These are phyloP conservation scores for Varroa destructor DNA, from an alignment of 1,140 invertebrate species.

Conservation along the genomic window DNA sequence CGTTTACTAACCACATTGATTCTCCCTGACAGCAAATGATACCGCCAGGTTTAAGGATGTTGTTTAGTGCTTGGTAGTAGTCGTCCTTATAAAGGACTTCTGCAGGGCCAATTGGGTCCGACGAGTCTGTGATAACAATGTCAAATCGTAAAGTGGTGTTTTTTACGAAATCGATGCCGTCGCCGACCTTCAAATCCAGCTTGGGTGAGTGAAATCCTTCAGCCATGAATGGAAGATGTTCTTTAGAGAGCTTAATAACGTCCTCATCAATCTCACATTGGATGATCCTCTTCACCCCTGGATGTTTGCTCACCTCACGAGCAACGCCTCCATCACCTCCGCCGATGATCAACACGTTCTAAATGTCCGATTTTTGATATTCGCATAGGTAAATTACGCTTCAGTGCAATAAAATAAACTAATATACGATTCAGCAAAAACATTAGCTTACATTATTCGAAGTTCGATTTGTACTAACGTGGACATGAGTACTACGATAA, in stretches of 20 bases:
- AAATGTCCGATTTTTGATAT: conserved; percentile 7
- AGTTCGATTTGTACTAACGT: no score
- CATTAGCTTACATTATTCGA: no score
- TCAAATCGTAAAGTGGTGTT: conserved; percentile 74
- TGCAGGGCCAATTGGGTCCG: conserved; percentile 66
- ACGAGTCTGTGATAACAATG: conserved; percentile 95
- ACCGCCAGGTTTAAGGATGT: conserved; percentile 65
- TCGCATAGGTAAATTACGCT: background rate
- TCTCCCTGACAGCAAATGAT: conserved; percentile 67
- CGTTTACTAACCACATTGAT: conserved; percentile 30
- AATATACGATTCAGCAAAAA: no score
- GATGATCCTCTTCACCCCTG: conserved; percentile 64
- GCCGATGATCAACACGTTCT: conserved; percentile 78
- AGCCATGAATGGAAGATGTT: conserved; percentile 79
- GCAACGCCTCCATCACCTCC: conserved; percentile 94
- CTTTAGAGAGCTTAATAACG: conserved; percentile 81
- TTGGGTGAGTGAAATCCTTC: conserved; percentile 63
- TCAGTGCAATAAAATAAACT: conserved; percentile 11
- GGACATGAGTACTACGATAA: no score
- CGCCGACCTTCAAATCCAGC: conserved; percentile 66
- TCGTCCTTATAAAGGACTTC: conserved; percentile 55
- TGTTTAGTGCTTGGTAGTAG: conserved; percentile 74
- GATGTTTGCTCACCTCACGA: conserved; percentile 85
- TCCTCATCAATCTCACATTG: conserved; percentile 87
- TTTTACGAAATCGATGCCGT: conserved; percentile 89